Percentiles rank a stretch among this genome's conserved stretches.
phyloP scores from a whole-genome alignment of 2,888 invertebrate genomes.

The Ferdinandea cuprea region DNA sequence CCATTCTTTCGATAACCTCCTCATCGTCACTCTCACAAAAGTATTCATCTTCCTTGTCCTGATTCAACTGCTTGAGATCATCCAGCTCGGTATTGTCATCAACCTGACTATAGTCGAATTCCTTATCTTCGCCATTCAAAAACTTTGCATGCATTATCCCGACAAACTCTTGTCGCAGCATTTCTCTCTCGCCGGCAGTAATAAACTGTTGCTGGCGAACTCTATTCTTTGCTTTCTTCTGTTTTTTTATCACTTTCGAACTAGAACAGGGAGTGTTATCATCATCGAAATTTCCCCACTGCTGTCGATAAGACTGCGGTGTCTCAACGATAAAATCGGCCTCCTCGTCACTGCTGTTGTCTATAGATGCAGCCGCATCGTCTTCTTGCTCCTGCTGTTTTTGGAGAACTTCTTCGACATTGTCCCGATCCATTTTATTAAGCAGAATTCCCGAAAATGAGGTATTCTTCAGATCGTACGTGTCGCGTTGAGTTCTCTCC shows the following conservation, averaged over 20 bases:
- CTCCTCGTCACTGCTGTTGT: conserved; percentile 67
- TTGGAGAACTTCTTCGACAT: conserved; percentile 85
- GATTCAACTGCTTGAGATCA: conserved; percentile 87
- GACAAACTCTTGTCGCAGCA: conserved; percentile 91
- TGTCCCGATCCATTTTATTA: conserved; percentile 90
- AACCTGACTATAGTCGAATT: conserved; percentile 92
- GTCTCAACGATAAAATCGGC: conserved; percentile 79
- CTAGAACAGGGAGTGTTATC: conserved; percentile 79
- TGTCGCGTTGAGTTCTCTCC: conserved; percentile 88
- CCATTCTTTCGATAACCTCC: conserved; percentile 80
- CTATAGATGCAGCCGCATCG: conserved; percentile 77
- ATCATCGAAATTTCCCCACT: conserved; percentile 86
- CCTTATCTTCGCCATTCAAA: conserved; percentile 90
- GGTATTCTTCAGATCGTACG: conserved; percentile 84
- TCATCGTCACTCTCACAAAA: conserved; percentile 93
- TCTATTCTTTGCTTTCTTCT: conserved; percentile 46
- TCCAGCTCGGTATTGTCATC: conserved; percentile 93
- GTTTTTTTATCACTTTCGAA: conserved; percentile 57
- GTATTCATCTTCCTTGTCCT: conserved; percentile 95
- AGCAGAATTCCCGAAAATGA: conserved; percentile 91
- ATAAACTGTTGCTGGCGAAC: conserved; percentile 81
- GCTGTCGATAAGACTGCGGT: conserved; percentile 80
- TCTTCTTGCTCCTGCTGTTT: conserved; percentile 78
- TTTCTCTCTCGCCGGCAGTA: conserved; percentile 85
- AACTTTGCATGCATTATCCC: conserved; percentile 94